Conservation (phyloP, 2,888 invertebrate genomes). For the Tetranychus truncatus region DNA sequence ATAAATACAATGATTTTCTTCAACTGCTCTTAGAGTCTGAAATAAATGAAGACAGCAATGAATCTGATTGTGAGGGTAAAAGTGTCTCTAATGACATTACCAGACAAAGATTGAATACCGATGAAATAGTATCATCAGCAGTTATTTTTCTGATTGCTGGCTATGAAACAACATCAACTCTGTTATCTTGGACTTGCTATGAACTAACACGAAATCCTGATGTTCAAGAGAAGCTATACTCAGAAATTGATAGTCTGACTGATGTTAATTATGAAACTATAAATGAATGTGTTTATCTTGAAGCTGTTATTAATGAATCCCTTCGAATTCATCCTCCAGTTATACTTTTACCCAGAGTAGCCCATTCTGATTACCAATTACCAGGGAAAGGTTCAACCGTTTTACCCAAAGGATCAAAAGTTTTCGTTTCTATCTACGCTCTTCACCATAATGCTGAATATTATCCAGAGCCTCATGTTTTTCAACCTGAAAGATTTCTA, state of each 20-base stretch:
- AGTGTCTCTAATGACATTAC: not conserved
- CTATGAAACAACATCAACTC: not conserved
- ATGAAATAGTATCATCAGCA: not conserved
- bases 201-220: constrained; percentile 3
- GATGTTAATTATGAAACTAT: not conserved
- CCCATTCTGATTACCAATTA: not conserved
- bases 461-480: constrained; percentile 5
- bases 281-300: constrained; percentile 1
- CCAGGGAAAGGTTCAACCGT: not conserved
- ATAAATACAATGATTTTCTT: constrained; percentile 6
- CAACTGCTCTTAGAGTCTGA: not conserved
- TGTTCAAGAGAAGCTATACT: not conserved
- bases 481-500: constrained; percentile 7
- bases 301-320: constrained; percentile 3
- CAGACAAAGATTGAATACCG: not conserved
- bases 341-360: not conserved
- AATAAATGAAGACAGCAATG: not conserved
- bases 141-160: constrained; percentile 12
- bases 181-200: not conserved
- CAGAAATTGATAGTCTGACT: not conserved
- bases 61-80: not conserved
- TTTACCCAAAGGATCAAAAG: not conserved
- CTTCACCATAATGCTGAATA: not conserved
- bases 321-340: not conserved
- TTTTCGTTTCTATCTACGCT: not conserved